Evolutionary conservation across 2,113 vertebrate species (phyloP), one percentile per base, ranked within the genome.

Genomic region (Acanthochromis polyacanthus): DNA sequence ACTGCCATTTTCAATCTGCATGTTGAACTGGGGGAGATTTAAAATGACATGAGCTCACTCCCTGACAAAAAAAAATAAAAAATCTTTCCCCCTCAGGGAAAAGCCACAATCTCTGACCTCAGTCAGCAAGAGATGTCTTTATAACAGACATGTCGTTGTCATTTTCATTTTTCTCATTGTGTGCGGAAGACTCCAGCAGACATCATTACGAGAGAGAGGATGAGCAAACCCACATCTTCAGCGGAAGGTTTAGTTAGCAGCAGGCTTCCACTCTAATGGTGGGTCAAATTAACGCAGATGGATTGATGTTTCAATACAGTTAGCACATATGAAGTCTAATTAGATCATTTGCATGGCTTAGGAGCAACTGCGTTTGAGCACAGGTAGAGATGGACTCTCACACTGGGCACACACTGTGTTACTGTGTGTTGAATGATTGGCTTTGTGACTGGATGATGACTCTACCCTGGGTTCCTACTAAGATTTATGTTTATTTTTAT

Each of bases 261-360:
- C 64, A 56, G 79, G 73, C 59, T 78, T 78, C 58, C 69, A 65
- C 57, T 83, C 75, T 78, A 70, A 75, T 71, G 52, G 62, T 38
- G 59, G 45, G 43, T 59, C 80, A 84, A 82, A 88, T 87, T 52
- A 88, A 73, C 78, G 68, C 60, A 10, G 83, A 88, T 74, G 38
- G 79, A 83, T 86, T 2, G 32, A 61, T 38, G 60, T 83, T 69
- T 76, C 36, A 28, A 25, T 22, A 4, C 9, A 0, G 73, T 68
- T 60, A 58, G 63, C 73, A 45, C 53, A 83, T 52, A 57, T 81
- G 69, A 75, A 25, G 57, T n/a, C 50, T 84, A 87, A 91, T 90
- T 73, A 12, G 78, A 82, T 82, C 62, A 85, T 88, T 80, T 84
- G 78, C 78, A 82, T 78, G 75, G 72, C 72, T 81, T 80, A 40